Evolutionary conservation across 2,888 invertebrate genomes (phyloP), one percentile per base, ranked within the genome.

Genomic region (Synanthedon tipuliformis): DNA sequence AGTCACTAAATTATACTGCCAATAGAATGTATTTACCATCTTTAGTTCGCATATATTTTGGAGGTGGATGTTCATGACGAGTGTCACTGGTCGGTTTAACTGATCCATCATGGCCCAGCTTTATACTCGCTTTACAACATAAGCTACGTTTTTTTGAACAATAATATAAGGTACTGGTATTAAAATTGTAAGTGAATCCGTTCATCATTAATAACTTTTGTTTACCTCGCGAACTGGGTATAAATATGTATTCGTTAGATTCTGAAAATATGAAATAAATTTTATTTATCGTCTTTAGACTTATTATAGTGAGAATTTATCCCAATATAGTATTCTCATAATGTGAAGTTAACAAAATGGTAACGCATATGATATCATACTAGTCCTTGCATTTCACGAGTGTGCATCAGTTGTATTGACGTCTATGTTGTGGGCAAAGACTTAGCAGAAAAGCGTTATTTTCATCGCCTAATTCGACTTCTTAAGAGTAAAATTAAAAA

Each of bases 71-170:
- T 13, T n/a, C 11, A 45, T 45, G 45, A 45, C 11, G 45, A 45
- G 15, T 15, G 15, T 45, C 15, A 15, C 45, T 13, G 10, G 7
- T 45, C 2, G n/a, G 13, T 34, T 34, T 34, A 15, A 49, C 12
- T 49, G 49, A 16, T 16, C 49, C 16, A 49, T 49, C 49, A 50
- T 34, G 40, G n/a, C 53, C 48, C 13, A 55, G 34, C 45, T 51
- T 55, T 18, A 55, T 45, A 3, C 40, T 45, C 3, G 55, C 55
- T 52, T 51, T 51, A 41, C 53, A 55, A 11, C 53, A 51, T 3
- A 3, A 10, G n/a, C n/a, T 34, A 10, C 2, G 18, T n/a, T 49
- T 50, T 27, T 40, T 53, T 10, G 48, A 51, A 45, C 51, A 55
- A 40, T 52, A 52, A 50, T 40, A 51, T 3, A 15, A 11, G 7